These are phyloP conservation scores for Percopsis omiscomaycus DNA, from an alignment of 2,797 vertebrate species.

Conservation along the genomic window DNA sequence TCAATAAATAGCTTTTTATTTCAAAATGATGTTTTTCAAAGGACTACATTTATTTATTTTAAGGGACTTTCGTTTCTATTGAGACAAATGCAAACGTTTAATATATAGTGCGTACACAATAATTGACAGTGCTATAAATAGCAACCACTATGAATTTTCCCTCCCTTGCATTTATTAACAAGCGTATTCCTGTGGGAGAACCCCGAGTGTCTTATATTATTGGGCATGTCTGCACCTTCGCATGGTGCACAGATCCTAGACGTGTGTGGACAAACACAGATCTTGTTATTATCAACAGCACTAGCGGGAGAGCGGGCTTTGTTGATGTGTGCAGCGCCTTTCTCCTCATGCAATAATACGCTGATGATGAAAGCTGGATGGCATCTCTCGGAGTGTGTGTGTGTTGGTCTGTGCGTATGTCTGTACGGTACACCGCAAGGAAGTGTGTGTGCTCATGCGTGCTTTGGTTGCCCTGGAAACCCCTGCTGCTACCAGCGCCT, in stretches of 20 bases:
- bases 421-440: background rate
- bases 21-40: too few species aligned
- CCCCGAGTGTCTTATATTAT: background rate
- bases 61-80: too few species aligned
- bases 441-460: conserved; percentile 18
- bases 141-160: too few species aligned
- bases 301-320: conserved; percentile 49
- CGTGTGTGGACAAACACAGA: conserved; percentile 46
- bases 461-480: conserved; percentile 74
- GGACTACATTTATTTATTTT: too few species aligned
- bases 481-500: conserved; percentile 65
- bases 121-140: too few species aligned
- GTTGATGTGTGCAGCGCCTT: conserved; percentile 55
- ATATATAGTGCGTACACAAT: too few species aligned
- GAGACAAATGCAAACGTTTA: too few species aligned
- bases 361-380: conserved; percentile 73
- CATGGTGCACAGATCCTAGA: conserved; percentile 36
- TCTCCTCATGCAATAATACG: conserved; percentile 68
- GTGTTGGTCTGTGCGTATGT: conserved; percentile 26
- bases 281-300: conserved; percentile 64
- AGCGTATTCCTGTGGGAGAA: too few species aligned
- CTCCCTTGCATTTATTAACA: too few species aligned
- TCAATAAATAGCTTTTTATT: too few species aligned
- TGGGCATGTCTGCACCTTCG: conserved; percentile 28
- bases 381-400: conserved; percentile 59